Evolutionary conservation across 2,888 invertebrate genomes (phyloP).

Genomic region (Metellina segmentata): DNA sequence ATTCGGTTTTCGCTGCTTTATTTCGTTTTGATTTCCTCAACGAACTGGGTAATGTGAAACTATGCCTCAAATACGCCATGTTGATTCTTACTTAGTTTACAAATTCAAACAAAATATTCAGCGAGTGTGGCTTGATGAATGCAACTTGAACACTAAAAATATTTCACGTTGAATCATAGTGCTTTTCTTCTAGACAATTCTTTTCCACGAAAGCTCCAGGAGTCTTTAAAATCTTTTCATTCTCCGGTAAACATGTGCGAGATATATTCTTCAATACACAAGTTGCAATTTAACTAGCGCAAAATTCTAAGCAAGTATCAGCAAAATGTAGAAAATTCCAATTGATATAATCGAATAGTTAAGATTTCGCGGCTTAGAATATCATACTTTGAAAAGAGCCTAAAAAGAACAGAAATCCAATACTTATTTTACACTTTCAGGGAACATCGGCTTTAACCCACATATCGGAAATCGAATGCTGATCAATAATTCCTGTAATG

Average conservation of each 20-base stretch:
- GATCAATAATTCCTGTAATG: background rate
- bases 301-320: background rate
- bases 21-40: constrained; percentile 72
- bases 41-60: constrained; percentile 76
- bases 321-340: background rate
- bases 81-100: background rate
- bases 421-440: background rate
- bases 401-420: background rate
- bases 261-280: no score
- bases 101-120: no score
- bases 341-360: background rate
- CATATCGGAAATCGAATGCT: background rate
- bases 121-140: no score
- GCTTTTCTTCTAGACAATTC: background rate
- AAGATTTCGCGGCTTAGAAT: background rate
- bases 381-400: background rate
- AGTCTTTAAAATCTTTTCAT: background rate
- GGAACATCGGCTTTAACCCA: background rate
- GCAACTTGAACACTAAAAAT: no score
- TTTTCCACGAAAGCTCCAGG: background rate
- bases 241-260: background rate
- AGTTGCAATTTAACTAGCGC: no score
- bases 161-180: no score
- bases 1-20: constrained; percentile 50
- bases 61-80: constrained; percentile 75